Evolutionary conservation across 2,797 vertebrate genomes (phyloP), one percentile per base, ranked within the genome.

Genomic region (Eidolon dupreanum): DNA sequence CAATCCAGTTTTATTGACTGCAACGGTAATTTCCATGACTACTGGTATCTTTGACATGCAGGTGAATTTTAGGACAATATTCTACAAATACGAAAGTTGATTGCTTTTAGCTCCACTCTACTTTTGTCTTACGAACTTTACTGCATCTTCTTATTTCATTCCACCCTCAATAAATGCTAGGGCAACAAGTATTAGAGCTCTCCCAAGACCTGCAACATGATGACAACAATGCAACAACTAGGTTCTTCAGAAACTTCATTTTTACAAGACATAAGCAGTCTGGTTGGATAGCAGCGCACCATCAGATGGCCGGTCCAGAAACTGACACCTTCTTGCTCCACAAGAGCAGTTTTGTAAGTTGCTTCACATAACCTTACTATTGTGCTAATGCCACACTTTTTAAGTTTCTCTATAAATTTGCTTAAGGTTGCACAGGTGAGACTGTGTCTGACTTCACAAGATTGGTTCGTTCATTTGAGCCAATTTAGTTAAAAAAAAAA

Each of bases 401-500:
- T 24, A 73, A 87, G 16, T 77, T 95, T n/a, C 75, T 93, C 63
- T 89, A 4, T 43, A 59, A 31, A 17, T 87, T 59, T 17, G 13
- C 68, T 88, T 75, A 74, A 66, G 65, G 26, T 90, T 11, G 26
- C n/a, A 59, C 11, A 70, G 26, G 68, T 38, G 70, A 33, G 17
- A 61, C 1, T 43, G 36, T 17, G 0, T 13, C 66, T 66, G 41
- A 92, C 9, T 70, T 95, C 53, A 66, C 17, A 93, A 68, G 49
- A 66, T 13, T 51, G 74, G 49, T 87, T 22, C 7, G 1, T 77
- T 75, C 59, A 92, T 66, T 51, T 7, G 26, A 68, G 55, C 20
- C 41, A 41, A 57, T 31, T 79, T 73, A 95, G 19, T 51, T 93
- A 93, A 88, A 88, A 93, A 78, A 63, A 15, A 82, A 61, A 13